Evolutionary conservation across 2,888 invertebrate species (phyloP).

Genomic region (Calephelis perditalis): DNA sequence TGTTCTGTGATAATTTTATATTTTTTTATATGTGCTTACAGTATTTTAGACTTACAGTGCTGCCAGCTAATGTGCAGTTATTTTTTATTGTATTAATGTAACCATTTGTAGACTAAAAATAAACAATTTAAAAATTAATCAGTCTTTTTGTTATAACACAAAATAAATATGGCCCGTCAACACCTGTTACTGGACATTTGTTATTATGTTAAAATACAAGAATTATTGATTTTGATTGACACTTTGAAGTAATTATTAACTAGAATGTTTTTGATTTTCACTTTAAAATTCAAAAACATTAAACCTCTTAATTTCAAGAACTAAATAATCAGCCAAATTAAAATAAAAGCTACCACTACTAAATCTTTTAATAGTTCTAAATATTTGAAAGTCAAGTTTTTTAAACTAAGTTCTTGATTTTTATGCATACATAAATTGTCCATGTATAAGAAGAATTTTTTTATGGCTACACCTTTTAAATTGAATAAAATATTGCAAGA

Average conservation of each 20-base stretch:
- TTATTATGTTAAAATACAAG: constrained; percentile 57
- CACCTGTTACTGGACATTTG: constrained; percentile 43
- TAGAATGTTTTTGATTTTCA: constrained; percentile 8
- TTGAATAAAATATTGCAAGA: too few species aligned
- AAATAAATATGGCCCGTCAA: constrained; percentile 37
- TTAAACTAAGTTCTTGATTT: too few species aligned
- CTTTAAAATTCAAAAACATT: not conserved
- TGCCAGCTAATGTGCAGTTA: not conserved
- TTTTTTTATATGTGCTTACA: constrained; percentile 4
- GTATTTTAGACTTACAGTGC: constrained; percentile 3
- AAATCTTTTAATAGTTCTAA: too few species aligned
- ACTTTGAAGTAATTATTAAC: constrained; percentile 52
- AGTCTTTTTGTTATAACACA: constrained; percentile 30
- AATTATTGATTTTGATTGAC: constrained; percentile 63
- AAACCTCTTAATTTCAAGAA: not conserved
- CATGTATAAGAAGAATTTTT: too few species aligned
- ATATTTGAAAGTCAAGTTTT: too few species aligned
- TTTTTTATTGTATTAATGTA: constrained; percentile 10
- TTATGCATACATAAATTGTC: too few species aligned
- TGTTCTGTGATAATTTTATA: constrained; percentile 9
- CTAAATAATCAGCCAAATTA: constrained; percentile 3
- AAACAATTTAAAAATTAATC: constrained; percentile 1
- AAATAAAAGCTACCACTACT: not conserved
- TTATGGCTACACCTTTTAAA: too few species aligned
- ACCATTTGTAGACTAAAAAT: constrained; percentile 6